These are phyloP conservation scores for Hyposoter dolosus DNA, from an alignment of 2,888 invertebrate species.

Conservation along the genomic window DNA sequence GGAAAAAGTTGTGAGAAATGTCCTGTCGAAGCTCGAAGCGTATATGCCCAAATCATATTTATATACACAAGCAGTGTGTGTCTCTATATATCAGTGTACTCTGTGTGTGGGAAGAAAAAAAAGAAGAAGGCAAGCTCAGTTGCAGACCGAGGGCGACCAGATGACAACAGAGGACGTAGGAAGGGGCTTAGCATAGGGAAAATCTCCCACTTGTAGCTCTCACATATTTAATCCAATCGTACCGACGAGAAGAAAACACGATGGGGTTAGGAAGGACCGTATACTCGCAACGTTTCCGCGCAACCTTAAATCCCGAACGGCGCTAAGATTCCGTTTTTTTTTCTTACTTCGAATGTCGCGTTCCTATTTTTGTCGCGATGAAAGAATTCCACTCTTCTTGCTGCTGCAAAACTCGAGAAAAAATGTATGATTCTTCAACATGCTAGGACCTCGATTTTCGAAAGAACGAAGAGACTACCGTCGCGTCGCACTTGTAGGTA, in stretches of 20 bases:
- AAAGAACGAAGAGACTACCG: too few species aligned
- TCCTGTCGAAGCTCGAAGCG: conserved; percentile 22
- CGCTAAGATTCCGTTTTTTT: conserved; percentile 70
- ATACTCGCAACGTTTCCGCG: conserved; percentile 41
- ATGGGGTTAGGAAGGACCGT: conserved; percentile 10
- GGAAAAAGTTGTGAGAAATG: conserved; percentile 23
- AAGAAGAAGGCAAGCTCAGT: conserved; percentile 38
- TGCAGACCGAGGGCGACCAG: conserved; percentile 44
- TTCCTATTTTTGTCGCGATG: not conserved
- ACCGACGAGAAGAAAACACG: conserved; percentile 63
- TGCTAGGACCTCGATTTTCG: not conserved
- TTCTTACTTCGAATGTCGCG: conserved; percentile 38
- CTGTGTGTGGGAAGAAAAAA: not conserved
- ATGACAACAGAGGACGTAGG: conserved; percentile 57
- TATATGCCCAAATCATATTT: not conserved
- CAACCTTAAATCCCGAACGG: conserved; percentile 80
- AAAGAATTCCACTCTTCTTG: not conserved
- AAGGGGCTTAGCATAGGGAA: conserved; percentile 73
- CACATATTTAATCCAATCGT: conserved; percentile 81
- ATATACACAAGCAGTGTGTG: not conserved
- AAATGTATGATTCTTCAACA: not conserved
- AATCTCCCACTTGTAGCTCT: conserved; percentile 83
- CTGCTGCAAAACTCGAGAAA: not conserved
- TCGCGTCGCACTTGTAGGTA: too few species aligned
- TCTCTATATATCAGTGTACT: not conserved